Conservation (phyloP, 2,888 invertebrate species). For the Pollenia angustigena region DNA sequence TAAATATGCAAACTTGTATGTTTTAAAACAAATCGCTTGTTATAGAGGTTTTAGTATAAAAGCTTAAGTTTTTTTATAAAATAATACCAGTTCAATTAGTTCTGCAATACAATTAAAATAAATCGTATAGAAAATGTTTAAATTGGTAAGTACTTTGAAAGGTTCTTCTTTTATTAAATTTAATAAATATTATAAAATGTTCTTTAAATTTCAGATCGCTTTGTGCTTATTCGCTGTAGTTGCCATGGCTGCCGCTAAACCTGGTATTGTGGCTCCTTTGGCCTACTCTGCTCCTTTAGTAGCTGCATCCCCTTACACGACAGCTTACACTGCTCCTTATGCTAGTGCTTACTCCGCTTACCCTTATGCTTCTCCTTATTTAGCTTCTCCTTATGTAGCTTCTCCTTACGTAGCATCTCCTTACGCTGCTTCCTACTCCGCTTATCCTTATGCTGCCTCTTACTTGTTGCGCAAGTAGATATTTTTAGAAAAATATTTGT, state of each 20-base stretch:
- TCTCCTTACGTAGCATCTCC: slow-evolving; percentile 74
- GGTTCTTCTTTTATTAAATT: background rate
- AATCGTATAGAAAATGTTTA: slow-evolving; percentile 64
- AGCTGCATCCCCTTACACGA: slow-evolving; percentile 69
- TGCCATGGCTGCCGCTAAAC: slow-evolving; percentile 76
- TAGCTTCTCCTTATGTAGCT: slow-evolving; percentile 70
- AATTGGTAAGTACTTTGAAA: slow-evolving; percentile 30
- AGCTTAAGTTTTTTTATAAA: background rate
- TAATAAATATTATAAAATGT: background rate
- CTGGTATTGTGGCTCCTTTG: slow-evolving; percentile 75
- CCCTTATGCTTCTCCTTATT: slow-evolving; percentile 68
- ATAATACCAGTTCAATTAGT: slow-evolving; percentile 28
- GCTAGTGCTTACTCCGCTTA: slow-evolving; percentile 69
- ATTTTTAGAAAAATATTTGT: background rate
- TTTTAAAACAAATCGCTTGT: background rate
- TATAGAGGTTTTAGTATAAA: slow-evolving; percentile 24
- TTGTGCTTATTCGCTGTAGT: slow-evolving; percentile 73
- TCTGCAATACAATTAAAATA: slow-evolving; percentile 9
- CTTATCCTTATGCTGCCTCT: slow-evolving; percentile 73
- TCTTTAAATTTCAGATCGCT: slow-evolving; percentile 5
- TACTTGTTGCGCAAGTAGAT: slow-evolving; percentile 68
- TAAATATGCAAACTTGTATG: slow-evolving; percentile 28
- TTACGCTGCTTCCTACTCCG: slow-evolving; percentile 73
- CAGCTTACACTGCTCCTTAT: slow-evolving; percentile 74
- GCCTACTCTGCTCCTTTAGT: slow-evolving; percentile 75